Evolutionary conservation across 2,797 vertebrate species (phyloP), one percentile per base, ranked within the genome.

Genomic region (Pangasius djambal): DNA sequence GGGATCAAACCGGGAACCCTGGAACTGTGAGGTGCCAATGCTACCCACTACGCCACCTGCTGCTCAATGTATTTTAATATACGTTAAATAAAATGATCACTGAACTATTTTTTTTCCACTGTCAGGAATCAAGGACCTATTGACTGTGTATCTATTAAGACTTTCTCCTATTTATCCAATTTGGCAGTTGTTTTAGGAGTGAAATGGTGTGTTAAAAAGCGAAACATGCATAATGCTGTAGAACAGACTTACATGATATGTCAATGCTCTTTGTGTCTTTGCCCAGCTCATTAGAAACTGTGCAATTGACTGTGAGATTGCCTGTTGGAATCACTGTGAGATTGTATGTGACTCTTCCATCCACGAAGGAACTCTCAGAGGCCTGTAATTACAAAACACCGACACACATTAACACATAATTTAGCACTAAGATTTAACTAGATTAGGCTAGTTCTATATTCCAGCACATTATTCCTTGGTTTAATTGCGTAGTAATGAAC

Each of bases 221-320:
- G 67, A 78, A 70, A 70, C 63, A 37, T 37, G 4, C 16, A 12
- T 50, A 18, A 44, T 31, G 50, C 50, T 28, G n/a, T 9, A 15
- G 25, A 44, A 50, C 25, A 52, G 57, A 8, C 98, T 98, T 96
- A 99, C 99, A 93, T 90, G 97, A 98, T 90, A 99, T 97, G 77
- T 97, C 96, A 94, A 99, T 95, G 91, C 94, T 94, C 92, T 90
- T 96, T 91, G 95, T 94, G 88, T 96, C 96, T 90, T 87, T 92
- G 90, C 98, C 98, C 92, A 98, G 96, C 83, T 95, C 90, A 94
- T 99, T 99, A 95, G 95, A 96, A 94, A 97, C 98, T 86, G 94
- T 96, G 92, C 99, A 99, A 90, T 94, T 96, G 94, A 98, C 96
- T 61, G 97, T 98, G 91, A 98, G 96, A 91, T 99, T 99, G 87